Evolutionary conservation across 2,797 vertebrate species (phyloP).

Genomic region (Percopsis omiscomaycus): DNA sequence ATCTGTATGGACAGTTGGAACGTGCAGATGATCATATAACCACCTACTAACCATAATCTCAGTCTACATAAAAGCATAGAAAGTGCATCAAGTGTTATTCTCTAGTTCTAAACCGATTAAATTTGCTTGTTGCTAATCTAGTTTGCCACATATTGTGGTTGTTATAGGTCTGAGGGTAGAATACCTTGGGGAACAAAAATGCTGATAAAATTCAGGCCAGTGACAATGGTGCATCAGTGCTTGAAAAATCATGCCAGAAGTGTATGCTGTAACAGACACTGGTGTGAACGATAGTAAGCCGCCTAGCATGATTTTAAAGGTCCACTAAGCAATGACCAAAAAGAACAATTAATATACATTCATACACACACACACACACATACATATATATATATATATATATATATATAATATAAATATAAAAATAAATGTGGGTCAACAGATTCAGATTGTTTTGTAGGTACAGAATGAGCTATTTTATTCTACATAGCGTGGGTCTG

Average conservation of each 20-base stretch:
- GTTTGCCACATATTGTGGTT: constrained; percentile 13
- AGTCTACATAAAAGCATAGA: constrained; percentile 40
- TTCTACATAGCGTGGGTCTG: no score
- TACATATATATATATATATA: no score
- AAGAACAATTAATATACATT: not conserved
- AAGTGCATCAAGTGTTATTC: constrained; percentile 35
- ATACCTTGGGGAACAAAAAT: constrained; percentile 21
- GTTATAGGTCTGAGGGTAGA: constrained; percentile 8
- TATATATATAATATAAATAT: no score
- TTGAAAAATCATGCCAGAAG: constrained; percentile 14
- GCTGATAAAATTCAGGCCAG: not conserved
- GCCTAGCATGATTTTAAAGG: not conserved
- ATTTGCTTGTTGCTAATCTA: constrained; percentile 29
- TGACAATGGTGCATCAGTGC: constrained; percentile 18
- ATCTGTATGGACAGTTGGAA: constrained; percentile 1
- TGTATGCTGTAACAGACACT: constrained; percentile 10
- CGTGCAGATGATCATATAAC: constrained; percentile 2
- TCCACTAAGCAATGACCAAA: no score
- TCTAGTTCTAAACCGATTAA: constrained; percentile 9
- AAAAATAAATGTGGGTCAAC: no score
- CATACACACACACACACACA: no score
- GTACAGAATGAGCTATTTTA: no score
- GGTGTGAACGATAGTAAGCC: not conserved
- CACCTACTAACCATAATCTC: constrained; percentile 6
- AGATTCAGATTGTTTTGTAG: no score